Evolutionary conservation across 2,797 vertebrate genomes (phyloP).

Genomic region (Pseudochirops cupreus): DNA sequence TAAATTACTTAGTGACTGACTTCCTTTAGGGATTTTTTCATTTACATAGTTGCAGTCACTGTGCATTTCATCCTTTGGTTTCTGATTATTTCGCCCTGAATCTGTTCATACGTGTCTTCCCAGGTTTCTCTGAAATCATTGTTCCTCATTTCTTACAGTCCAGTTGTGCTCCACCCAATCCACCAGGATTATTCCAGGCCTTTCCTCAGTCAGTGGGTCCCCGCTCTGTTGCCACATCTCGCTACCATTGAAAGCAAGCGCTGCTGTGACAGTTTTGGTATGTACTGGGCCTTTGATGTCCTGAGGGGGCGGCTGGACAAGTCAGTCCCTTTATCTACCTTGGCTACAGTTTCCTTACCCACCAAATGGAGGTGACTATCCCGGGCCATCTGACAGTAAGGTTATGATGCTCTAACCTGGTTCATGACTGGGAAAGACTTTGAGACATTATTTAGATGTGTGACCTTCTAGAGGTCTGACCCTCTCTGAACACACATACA

Average conservation of each 20-base stretch:
- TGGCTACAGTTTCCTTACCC: neutral
- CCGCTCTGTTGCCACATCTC: neutral
- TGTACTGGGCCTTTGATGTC: neutral
- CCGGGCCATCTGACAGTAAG: neutral
- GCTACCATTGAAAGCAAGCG: neutral
- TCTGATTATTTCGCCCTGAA: too few relatives aligned
- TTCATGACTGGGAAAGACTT: too few relatives aligned
- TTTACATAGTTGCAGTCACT: too few relatives aligned
- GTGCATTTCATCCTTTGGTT: too few relatives aligned
- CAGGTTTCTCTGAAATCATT: too few relatives aligned
- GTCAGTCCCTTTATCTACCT: too few relatives aligned
- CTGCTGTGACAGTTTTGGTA: too few relatives aligned
- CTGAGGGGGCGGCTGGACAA: too few relatives aligned
- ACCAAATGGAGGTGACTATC: neutral
- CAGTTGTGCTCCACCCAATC: neutral
- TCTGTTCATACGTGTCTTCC: too few relatives aligned
- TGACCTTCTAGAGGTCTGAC: neutral
- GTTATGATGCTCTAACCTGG: neutral
- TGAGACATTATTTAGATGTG: neutral
- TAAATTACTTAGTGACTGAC: too few relatives aligned
- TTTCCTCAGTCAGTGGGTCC: neutral
- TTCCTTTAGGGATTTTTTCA: too few relatives aligned
- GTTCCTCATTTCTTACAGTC: neutral
- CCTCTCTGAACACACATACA: too few relatives aligned
- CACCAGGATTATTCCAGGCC: neutral